phyloP scores from a whole-genome alignment of 1,140 invertebrate species.

The Callitettix versicolor region DNA sequence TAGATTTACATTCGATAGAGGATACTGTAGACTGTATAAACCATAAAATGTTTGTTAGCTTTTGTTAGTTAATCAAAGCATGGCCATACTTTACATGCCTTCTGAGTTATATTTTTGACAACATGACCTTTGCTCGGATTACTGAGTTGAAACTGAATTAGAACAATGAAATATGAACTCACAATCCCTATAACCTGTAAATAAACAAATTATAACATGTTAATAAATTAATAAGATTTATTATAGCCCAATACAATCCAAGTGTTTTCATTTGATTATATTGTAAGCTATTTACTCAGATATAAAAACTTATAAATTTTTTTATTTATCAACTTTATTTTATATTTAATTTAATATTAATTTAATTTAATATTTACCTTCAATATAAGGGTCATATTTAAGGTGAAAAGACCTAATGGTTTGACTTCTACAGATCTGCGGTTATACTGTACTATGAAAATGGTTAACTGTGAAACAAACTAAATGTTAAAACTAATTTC shows the following conservation, averaged over 20 bases:
- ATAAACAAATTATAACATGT: neutral
- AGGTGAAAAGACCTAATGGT: neutral
- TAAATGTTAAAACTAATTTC: too few species aligned
- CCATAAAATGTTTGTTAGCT: too few species aligned
- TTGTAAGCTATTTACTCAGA: neutral
- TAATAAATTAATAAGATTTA: neutral
- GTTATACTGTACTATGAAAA: constrained; percentile 6
- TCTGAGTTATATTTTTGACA: neutral
- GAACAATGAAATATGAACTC: constrained; percentile 7
- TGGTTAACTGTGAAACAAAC: neutral
- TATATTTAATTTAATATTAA: neutral
- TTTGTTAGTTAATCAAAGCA: neutral
- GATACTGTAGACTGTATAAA: too few species aligned
- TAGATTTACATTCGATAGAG: too few species aligned
- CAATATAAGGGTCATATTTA: constrained; percentile 5
- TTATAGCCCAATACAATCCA: too few species aligned
- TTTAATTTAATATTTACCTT: neutral
- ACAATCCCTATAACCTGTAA: constrained; percentile 10
- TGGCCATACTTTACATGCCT: constrained; percentile 1
- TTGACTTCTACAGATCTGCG: neutral
- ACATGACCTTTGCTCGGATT: neutral
- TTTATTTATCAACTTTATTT: neutral
- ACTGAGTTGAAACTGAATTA: constrained; percentile 7
- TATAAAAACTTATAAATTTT: neutral
- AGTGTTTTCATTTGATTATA: neutral